A percentile compares a stretch with the other conserved stretches of the same genome.
Evolutionary conservation across 2,113 vertebrate genomes (phyloP).

Genomic region (Oreochromis spilurus): DNA sequence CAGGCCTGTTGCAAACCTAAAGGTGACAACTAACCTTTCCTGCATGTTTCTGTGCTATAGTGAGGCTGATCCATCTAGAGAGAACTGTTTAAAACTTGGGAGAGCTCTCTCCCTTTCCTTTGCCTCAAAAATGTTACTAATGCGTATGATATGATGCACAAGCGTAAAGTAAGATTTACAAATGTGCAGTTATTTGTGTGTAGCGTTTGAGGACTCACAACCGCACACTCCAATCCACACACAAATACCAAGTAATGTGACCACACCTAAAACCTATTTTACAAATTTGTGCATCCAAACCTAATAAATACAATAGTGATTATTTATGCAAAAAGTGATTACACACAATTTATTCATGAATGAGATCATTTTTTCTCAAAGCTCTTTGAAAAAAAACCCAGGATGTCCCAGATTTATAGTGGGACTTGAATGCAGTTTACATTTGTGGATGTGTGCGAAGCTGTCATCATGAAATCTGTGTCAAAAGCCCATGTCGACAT

Average conservation of each 20-base stretch:
- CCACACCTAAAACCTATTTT: background rate
- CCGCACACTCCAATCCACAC: background rate
- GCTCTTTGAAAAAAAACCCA: no score
- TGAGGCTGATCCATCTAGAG: background rate
- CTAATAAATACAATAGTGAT: background rate
- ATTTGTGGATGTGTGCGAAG: no score
- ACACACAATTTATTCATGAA: background rate
- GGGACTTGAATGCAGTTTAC: no score
- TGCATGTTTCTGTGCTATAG: background rate
- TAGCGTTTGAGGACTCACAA: background rate
- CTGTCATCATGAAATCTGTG: no score
- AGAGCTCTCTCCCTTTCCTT: background rate
- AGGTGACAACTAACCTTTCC: background rate
- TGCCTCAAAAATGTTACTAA: background rate
- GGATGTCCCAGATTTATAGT: no score
- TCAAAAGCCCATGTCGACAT: no score
- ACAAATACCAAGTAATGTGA: background rate
- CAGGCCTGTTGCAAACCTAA: background rate
- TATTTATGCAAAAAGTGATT: background rate
- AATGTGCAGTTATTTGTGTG: background rate
- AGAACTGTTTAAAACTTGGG: background rate
- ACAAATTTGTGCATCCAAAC: background rate
- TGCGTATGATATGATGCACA: background rate
- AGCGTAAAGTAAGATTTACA: background rate
- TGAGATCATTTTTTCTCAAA: no score